Evolutionary conservation across 2,113 vertebrate species (phyloP).

Genomic region (Spilogale gracilis): DNA sequence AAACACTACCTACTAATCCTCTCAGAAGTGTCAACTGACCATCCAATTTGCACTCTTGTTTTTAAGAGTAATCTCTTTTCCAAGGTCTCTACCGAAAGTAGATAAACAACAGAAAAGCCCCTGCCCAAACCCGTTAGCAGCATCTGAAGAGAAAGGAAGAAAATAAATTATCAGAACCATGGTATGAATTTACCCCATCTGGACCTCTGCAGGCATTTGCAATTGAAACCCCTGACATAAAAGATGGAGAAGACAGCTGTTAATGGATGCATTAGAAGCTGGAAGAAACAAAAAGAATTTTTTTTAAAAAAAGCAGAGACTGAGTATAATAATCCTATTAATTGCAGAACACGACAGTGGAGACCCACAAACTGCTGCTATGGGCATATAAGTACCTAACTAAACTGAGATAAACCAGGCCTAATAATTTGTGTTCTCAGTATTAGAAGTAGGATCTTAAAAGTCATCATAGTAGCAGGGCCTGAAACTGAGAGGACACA

Average conservation of each 20-base stretch:
- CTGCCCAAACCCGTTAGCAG: background rate
- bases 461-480: background rate
- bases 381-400: background rate
- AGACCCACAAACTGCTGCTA: background rate
- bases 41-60: background rate
- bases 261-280: background rate
- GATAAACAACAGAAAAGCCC: background rate
- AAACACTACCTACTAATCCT: background rate
- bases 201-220: conserved; percentile 12
- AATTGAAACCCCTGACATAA: conserved; percentile 51
- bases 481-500: background rate
- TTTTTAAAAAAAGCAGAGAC: background rate
- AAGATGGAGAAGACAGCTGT: conserved; percentile 51
- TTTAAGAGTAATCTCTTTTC: background rate
- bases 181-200: conserved; percentile 20
- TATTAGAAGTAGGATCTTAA: background rate
- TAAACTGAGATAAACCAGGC: background rate
- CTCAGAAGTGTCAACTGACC: background rate
- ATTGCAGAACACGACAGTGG: background rate
- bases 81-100: conserved; percentile 28
- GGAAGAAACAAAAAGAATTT: background rate
- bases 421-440: conserved; percentile 36
- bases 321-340: background rate
- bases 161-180: conserved; percentile 17
- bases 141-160: background rate